Conservation (phyloP, 2,888 invertebrate species). For the Dermolepida albohirtum region DNA sequence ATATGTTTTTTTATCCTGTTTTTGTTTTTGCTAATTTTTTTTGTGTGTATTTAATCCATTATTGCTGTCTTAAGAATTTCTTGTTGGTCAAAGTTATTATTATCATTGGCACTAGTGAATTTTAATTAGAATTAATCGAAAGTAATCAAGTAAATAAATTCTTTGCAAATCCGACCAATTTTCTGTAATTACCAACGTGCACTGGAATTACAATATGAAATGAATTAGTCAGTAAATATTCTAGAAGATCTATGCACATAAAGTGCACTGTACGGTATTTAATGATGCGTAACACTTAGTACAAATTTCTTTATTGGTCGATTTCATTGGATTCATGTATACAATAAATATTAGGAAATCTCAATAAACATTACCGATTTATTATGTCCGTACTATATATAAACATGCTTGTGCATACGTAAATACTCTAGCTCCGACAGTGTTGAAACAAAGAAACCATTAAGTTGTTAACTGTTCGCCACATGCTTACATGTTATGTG, state of each 20-base stretch:
- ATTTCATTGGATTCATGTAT: constrained; percentile 33
- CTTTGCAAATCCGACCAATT: neutral
- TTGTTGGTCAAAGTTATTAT: no score
- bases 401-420: constrained; percentile 5
- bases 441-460: constrained; percentile 36
- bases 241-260: constrained; percentile 16
- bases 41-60: no score
- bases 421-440: constrained; percentile 10
- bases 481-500: constrained; percentile 4
- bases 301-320: constrained; percentile 38
- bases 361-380: constrained; percentile 25
- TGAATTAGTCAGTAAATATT: constrained; percentile 24
- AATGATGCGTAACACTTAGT: constrained; percentile 35
- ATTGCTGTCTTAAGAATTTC: no score
- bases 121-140: no score
- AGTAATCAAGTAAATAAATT: no score
- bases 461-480: constrained; percentile 31
- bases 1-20: no score
- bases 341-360: constrained; percentile 33
- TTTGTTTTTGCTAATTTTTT: no score
- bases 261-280: constrained; percentile 14
- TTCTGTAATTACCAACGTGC: constrained; percentile 4
- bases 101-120: no score
- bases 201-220: constrained; percentile 10
- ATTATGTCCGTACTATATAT: constrained; percentile 19